Percentiles rank a stretch among this genome's conserved stretches.
Conservation (phyloP, 2,797 vertebrate species). For the Pteronotus mesoamericanus region DNA sequence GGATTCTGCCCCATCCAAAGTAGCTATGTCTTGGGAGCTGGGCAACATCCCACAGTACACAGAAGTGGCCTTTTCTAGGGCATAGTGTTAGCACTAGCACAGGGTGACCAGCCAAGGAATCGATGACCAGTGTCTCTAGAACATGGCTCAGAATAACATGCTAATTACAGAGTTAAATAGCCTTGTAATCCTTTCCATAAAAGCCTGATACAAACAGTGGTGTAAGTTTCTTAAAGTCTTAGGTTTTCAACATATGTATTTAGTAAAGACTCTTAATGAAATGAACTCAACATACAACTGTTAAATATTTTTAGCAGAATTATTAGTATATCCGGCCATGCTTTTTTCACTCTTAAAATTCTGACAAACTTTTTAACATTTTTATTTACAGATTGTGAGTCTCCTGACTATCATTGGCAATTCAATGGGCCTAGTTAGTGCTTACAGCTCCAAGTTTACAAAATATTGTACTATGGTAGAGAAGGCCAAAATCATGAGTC, state of each 20-base stretch:
- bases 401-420: conserved; percentile 64
- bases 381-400: conserved; percentile 59
- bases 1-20: not conserved
- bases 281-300: not conserved
- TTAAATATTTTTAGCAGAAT: not conserved
- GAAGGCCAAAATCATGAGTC: conserved; percentile 62
- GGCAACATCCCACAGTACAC: not conserved
- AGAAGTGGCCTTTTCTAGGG: not conserved
- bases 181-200: not conserved
- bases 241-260: not conserved
- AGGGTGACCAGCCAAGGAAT: not conserved
- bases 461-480: conserved; percentile 69
- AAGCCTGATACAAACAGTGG: not conserved
- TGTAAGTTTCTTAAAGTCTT: not conserved
- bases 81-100: not conserved
- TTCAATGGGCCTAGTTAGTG: conserved; percentile 58
- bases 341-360: not conserved
- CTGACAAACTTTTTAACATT: not conserved
- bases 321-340: not conserved
- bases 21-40: not conserved
- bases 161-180: conserved; percentile 19
- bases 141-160: not conserved
- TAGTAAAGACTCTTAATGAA: not conserved
- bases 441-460: conserved; percentile 64
- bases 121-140: not conserved